Evolutionary conservation across 2,888 invertebrate species (phyloP), one percentile per base, ranked within the genome.

Genomic region (Zootermopsis nevadensis): DNA sequence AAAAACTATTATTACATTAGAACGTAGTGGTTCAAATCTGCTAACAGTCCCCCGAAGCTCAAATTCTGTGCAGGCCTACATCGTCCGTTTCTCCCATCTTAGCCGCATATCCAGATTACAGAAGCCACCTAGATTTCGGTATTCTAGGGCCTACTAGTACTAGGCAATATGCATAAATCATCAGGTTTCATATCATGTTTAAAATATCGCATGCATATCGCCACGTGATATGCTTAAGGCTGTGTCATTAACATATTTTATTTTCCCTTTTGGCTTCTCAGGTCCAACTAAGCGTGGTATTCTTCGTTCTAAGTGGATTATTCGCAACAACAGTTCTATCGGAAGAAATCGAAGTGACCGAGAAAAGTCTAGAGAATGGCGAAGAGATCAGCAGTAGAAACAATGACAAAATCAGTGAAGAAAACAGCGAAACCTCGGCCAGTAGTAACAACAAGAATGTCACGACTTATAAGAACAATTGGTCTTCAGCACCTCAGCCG

Each of bases 401-500:
- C 10, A 60, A 3, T 6, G 38, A n/a, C 10, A n/a, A 38, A 1
- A 35, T 38, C 19, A 38, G 22, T 15, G 74, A 74, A 12, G 15
- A 74, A n/a, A 74, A 42, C 24, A 74, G 38, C 2, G 74, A 74
- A 74, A 74, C 74, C 22, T 74, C 38, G 3, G 35, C 15, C 3
- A n/a, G 35, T 7, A 74, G 74, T 38, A 38, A 38, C 7, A 74
- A 38, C 33, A 74, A 3, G 8, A 38, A 35, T 38, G 33, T 1
- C 24, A 74, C 74, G 6, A 74, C 31, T 7, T 30, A 69, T 15
- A 33, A 30, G 30, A 69, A 35, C 74, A 74, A 74, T n/a, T 74
- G 74, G 74, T 74, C 74, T n/a, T 33, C 74, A 74, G 35, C 74
- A n/a, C 38, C 74, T n/a, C 31, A 35, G 33, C 35, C 38, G 0